Percentiles rank a stretch among this genome's conserved stretches.
These are phyloP conservation scores for Gambusia yucatana DNA, from an alignment of 2,797 vertebrate species.

Conservation along the genomic window DNA sequence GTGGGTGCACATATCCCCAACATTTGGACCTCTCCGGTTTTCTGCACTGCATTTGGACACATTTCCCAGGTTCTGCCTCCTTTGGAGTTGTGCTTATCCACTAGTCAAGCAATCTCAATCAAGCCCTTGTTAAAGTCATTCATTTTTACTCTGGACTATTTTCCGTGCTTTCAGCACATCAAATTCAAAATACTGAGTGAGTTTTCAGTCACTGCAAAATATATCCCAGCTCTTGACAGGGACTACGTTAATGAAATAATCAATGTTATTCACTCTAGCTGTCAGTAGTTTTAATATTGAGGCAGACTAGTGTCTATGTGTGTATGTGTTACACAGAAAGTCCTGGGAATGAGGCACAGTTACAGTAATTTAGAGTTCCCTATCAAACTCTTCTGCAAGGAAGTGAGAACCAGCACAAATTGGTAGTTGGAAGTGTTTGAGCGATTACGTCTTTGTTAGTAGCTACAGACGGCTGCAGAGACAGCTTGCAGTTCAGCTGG, in stretches of 20 bases:
- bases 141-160: constrained; percentile 6
- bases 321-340: constrained; percentile 6
- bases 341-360: constrained; percentile 47
- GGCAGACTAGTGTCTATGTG: not conserved
- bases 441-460: constrained; percentile 76
- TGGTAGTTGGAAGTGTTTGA: constrained; percentile 71
- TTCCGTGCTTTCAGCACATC: constrained; percentile 7
- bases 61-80: not conserved
- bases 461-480: constrained; percentile 62
- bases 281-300: constrained; percentile 20
- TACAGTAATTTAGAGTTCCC: constrained; percentile 60
- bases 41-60: not conserved
- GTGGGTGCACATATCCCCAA: not conserved
- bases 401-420: constrained; percentile 66
- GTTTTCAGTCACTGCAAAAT: constrained; percentile 12
- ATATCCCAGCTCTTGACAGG: constrained; percentile 9
- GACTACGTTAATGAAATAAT: constrained; percentile 22
- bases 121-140: constrained; percentile 9
- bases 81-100: constrained; percentile 2
- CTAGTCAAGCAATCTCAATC: not conserved
- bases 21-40: not conserved
- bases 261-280: constrained; percentile 13
- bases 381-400: constrained; percentile 52
- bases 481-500: constrained; percentile 58
- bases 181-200: constrained; percentile 11